A percentile compares a stretch with the other conserved stretches of the same genome.
Evolutionary conservation across 2,113 vertebrate species (phyloP).

Genomic region (Telmatochromis brichardi): DNA sequence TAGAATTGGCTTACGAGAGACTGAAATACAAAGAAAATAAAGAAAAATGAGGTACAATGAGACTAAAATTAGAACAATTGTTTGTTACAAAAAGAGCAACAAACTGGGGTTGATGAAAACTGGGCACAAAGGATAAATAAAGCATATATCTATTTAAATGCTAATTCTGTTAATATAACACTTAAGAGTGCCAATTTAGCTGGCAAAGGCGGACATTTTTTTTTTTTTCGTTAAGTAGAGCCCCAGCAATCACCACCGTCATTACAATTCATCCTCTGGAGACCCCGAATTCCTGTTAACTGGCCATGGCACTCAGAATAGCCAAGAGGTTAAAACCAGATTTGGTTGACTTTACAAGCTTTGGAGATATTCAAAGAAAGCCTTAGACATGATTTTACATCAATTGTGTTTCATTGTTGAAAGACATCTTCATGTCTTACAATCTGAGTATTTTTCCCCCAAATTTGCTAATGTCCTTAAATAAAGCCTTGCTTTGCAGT

Average conservation of each 20-base stretch:
- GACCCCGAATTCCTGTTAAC: background rate
- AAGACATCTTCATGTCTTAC: background rate
- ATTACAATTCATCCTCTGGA: background rate
- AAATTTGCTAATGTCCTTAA: background rate
- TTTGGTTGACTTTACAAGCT: background rate
- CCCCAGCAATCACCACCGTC: background rate
- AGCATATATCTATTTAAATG: background rate
- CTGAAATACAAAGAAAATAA: background rate
- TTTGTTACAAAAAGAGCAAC: background rate
- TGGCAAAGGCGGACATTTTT: background rate
- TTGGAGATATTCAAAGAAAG: accelerated
- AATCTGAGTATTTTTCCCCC: accelerated
- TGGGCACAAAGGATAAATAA: background rate
- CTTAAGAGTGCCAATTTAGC: background rate
- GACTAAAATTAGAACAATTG: conserved; percentile 6
- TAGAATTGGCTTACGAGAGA: background rate
- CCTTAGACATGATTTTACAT: background rate
- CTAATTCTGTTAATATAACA: background rate
- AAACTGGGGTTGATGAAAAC: background rate
- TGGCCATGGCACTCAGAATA: background rate
- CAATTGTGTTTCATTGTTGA: background rate
- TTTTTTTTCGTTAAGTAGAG: background rate
- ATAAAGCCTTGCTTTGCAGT: background rate
- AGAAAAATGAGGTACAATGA: background rate
- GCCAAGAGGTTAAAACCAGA: background rate